phyloP scores from a whole-genome alignment of 2,888 invertebrate genomes.

The Lissonota sp. region DNA sequence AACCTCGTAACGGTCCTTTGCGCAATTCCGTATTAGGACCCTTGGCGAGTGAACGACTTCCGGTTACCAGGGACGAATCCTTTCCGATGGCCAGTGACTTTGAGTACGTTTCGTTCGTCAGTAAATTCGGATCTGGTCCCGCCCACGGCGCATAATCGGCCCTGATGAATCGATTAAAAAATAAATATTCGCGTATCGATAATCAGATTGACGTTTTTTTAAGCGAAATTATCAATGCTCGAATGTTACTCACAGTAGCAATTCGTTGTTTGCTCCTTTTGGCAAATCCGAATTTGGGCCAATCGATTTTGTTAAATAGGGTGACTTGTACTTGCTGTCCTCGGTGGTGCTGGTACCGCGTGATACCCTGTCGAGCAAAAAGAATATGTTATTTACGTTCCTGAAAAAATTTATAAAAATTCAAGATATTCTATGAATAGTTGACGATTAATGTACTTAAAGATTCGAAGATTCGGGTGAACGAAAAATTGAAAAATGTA shows the following conservation, averaged over 20 bases:
- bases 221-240: slow-evolving; percentile 6
- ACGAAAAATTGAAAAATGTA: too few relatives aligned
- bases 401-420: too few relatives aligned
- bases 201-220: neutral
- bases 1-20: slow-evolving; percentile 89
- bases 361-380: slow-evolving; percentile 78
- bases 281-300: slow-evolving; percentile 90
- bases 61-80: slow-evolving; percentile 84
- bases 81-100: slow-evolving; percentile 84
- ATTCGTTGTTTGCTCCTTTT: slow-evolving; percentile 92
- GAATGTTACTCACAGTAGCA: slow-evolving; percentile 89
- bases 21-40: slow-evolving; percentile 89
- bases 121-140: slow-evolving; percentile 89
- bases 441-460: too few relatives aligned
- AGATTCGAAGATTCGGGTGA: too few relatives aligned
- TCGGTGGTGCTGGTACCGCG: slow-evolving; percentile 84
- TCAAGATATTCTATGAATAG: too few relatives aligned
- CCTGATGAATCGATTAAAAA: slow-evolving; percentile 75
- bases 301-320: slow-evolving; percentile 85
- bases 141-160: slow-evolving; percentile 94
- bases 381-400: neutral
- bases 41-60: slow-evolving; percentile 84
- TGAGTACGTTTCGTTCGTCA: slow-evolving; percentile 77
- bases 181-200: slow-evolving; percentile 4
- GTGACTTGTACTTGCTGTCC: slow-evolving; percentile 87